Evolutionary conservation across 2,888 invertebrate species (phyloP), one percentile per base, ranked within the genome.

Genomic region (Linnaemya vulpina): DNA sequence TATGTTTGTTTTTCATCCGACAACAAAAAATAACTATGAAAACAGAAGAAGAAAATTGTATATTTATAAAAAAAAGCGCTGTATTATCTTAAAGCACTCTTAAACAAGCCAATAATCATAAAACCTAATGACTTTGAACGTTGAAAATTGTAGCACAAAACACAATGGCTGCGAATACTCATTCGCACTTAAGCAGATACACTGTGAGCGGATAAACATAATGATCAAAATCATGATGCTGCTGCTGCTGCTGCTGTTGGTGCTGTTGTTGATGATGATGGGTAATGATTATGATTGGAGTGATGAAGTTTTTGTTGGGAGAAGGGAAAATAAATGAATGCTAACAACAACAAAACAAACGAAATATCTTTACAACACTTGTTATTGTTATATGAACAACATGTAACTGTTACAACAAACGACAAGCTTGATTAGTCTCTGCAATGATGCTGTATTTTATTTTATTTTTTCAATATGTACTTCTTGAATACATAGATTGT

Each of bases 91-190:
- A 86, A 87, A 83, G 83, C 86, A 87, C 87, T 85, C 85, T 85
- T 86, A 87, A 86, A 88, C 91, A 90, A 91, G 90, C 90, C 89
- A 91, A 90, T 90, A 90, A 90, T 90, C 91, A 90, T 90, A 90
- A 90, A 90, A 90, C 87, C 90, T 90, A 90, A 90, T 90, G 90
- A 90, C 89, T 89, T 82, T 83, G 86, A 86, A 85, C 86, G 80
- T 71, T 82, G 84, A 63, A 78, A 63, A 63, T 78, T 71, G 70
- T 71, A 70, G 43, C 51, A 78, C 46, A 68, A 51, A 60, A 68
- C 40, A 77, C 51, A 78, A 78, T 53, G 71, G 70, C 62, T 20
- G 40, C 77, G 43, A 62, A 77, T 55, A 58, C 77, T 62, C 35
- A 58, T 35, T 74, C 62, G 49, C 38, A 62, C n/a, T 74, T 51